Base-by-base conservation (phyloP, 1,140 invertebrate species). In the Drosophila ironensis region DNA sequence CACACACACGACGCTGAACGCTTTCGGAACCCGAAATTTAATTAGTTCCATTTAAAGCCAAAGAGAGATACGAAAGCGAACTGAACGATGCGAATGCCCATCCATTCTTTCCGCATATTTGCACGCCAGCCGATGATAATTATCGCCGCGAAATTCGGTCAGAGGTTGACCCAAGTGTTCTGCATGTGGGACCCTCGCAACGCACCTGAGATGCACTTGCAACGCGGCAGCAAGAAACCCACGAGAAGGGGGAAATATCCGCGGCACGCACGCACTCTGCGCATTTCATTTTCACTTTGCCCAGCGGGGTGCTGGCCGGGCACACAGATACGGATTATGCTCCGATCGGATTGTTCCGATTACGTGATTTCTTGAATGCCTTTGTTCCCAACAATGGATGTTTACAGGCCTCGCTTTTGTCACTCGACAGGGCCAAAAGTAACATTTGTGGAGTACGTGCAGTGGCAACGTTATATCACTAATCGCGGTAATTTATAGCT, bases 101-200 rank as follows among this genome's bases (percentile, higher is more conserved):
- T 37, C 22, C 24, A 64, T 77, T 70, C 63, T 82, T 74, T 71
- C 64, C 70, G 80, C 78, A 84, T 84, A 84, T 84, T 84, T 84
- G 78, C 78, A 84, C 78, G 78, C 78, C 59, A 86, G 60, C 41
- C 61, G 80, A 86, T 84, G 80, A 84, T 84, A 84, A 80, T 84
- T 86, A 80, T 86, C 80, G 56, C 74, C 72, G 30, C 30, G 50
- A 84, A 84, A 86, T 86, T 84, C 80, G 81, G 80, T 84, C 75
- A 84, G 74, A 86, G 80, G 80, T 84, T 84, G 78, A 76, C 45
- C 40, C 46, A 70, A 60, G 60, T 70, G 56, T 74, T 86, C 80
- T 86, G 80, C 74, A 86, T 86, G 78, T 52, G 27, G 57, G 45
- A 53, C 56, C 70, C 76, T 45, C 66, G 66, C 59, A 77, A 22